Base-by-base conservation (phyloP, 2,888 invertebrate genomes). In the Linnaemya vulpina region DNA sequence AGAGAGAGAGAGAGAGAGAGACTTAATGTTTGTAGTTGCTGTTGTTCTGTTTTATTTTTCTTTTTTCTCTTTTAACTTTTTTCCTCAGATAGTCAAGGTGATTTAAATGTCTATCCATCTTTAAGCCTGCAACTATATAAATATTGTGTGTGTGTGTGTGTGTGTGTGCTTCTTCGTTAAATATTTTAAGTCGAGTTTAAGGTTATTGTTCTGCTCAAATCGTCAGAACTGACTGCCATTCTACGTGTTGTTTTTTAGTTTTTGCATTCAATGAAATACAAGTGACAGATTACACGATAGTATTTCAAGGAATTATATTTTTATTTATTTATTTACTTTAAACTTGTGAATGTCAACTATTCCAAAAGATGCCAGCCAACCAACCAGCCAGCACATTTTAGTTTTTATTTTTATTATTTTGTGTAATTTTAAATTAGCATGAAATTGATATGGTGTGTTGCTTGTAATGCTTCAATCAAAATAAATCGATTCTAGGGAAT, bases 271-370 rank as follows among this genome's bases (percentile, higher is more conserved):
- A 25, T 85, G 81, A 74, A 82, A 85, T 71, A 78, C 85, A 85
- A 82, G 81, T 85, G 85, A 85, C 85, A 85, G 85, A 85, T 85
- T 85, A 85, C 85, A 85, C 46, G 85, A 85, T 85, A 85, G 78
- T 82, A 85, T 85, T 85, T 85, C 82, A 85, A 82, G 78, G 85
- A 85, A 85, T 85, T 82, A 78, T 70, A 60, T n/a, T n/a, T n/a
- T n/a, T n/a, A n/a, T n/a, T n/a, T n/a, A n/a, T 79, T 83, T 78
- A 38, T 43, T 68, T 73, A 80, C 60, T 60, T 76, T 46, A 53
- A 70, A 75, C 67, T 53, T 75, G 68, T 81, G 74, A 75, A 75
- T 82, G 81, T 76, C 81, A 82, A 82, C 70, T 82, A 76, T 82
- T 76, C 63, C 63, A 30, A 76, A 53, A 83, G 78, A 77, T 77